Conservation (phyloP, 2,113 vertebrate species). For the Ageneiosus marmoratus region DNA sequence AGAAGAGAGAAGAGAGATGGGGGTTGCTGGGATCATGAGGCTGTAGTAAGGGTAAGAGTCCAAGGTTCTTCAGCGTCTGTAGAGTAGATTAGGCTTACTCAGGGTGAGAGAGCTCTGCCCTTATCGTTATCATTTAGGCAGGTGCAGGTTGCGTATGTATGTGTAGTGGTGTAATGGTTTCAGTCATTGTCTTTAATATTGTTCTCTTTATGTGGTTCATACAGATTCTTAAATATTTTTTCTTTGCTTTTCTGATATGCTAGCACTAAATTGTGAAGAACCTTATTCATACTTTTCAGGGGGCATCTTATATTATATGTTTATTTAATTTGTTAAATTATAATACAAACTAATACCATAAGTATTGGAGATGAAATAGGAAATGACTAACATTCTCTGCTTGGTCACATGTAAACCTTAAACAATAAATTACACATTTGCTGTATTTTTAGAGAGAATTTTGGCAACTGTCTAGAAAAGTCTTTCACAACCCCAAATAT, state of each 20-base stretch:
- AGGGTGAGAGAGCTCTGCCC: slow-evolving; percentile 44
- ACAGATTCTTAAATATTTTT: background rate
- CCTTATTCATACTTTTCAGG: background rate
- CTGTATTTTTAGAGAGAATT: background rate
- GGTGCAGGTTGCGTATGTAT: slow-evolving; percentile 41
- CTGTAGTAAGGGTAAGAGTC: slow-evolving; percentile 30
- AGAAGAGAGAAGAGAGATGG: slow-evolving; percentile 23
- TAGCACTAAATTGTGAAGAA: background rate
- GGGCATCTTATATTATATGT: background rate
- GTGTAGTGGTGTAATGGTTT: slow-evolving; percentile 18
- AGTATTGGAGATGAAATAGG: background rate
- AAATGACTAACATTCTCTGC: background rate
- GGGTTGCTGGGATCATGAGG: slow-evolving; percentile 21
- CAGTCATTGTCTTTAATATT: background rate
- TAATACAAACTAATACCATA: background rate
- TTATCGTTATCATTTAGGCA: slow-evolving; percentile 44
- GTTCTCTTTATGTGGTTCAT: background rate
- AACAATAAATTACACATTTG: background rate
- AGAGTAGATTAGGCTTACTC: slow-evolving; percentile 49
- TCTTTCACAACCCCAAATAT: background rate
- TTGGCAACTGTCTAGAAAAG: background rate
- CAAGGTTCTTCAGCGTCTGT: slow-evolving; percentile 47
- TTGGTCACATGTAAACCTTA: background rate
- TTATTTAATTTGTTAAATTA: background rate
- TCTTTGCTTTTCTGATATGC: background rate